Evolutionary conservation across 2,888 invertebrate species (phyloP).

Genomic region (Polymixis flavicincta): DNA sequence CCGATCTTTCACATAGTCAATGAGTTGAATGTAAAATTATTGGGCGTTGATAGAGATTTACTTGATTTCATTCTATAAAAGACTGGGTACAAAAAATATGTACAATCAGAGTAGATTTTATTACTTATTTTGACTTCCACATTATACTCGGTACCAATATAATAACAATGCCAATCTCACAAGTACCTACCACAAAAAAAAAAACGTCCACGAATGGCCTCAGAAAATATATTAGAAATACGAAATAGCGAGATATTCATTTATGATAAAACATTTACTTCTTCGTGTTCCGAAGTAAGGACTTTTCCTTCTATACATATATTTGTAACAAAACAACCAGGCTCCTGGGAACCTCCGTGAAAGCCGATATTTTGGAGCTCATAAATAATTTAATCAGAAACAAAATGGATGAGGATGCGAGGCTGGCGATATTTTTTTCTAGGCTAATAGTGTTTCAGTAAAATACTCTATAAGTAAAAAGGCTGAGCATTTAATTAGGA

Average conservation of each 20-base stretch:
- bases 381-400: slow-evolving; percentile 68
- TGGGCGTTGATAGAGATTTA: neutral
- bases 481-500: slow-evolving; percentile 8
- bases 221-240: slow-evolving; percentile 43
- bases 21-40: neutral
- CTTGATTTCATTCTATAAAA: neutral
- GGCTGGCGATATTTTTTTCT: slow-evolving; percentile 31
- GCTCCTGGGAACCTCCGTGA: slow-evolving; percentile 52
- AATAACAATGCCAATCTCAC: slow-evolving; percentile 5
- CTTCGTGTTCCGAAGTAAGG: slow-evolving; percentile 38
- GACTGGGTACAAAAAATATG: neutral
- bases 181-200: slow-evolving; percentile 7
- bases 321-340: slow-evolving; percentile 57
- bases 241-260: slow-evolving; percentile 54
- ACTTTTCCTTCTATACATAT: slow-evolving; percentile 55
- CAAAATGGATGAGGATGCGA: slow-evolving; percentile 56
- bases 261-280: slow-evolving; percentile 61
- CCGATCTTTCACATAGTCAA: neutral
- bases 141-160: neutral
- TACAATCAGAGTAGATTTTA: neutral
- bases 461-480: slow-evolving; percentile 4
- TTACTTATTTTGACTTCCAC: neutral
- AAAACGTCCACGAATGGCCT: slow-evolving; percentile 16
- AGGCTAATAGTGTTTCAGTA: slow-evolving; percentile 34
- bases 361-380: slow-evolving; percentile 67